Percentiles rank a stretch among this genome's conserved stretches.
phyloP scores from a whole-genome alignment of 2,888 invertebrate species.

The Drosophila mimetica region DNA sequence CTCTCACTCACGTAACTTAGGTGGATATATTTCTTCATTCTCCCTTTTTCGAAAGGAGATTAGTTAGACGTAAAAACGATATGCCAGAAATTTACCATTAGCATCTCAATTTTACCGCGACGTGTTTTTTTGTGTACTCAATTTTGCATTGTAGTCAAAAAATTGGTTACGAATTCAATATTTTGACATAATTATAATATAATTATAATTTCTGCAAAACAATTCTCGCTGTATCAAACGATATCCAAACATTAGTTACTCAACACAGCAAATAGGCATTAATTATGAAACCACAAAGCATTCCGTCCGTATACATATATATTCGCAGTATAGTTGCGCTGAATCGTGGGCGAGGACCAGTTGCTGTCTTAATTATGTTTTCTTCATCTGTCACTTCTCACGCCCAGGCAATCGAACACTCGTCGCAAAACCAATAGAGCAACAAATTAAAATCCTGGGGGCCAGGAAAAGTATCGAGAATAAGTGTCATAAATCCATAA shows the following conservation, averaged over 20 bases:
- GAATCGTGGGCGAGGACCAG: background rate
- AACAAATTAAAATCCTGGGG: conserved; percentile 21
- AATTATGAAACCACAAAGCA: conserved; percentile 17
- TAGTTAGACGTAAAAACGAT: too few species aligned
- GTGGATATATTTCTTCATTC: too few species aligned
- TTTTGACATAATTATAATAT: too few species aligned
- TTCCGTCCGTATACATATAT: background rate
- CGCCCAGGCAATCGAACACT: conserved; percentile 46
- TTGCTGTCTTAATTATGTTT: conserved; percentile 38
- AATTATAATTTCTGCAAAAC: too few species aligned
- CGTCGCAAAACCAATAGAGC: conserved; percentile 22
- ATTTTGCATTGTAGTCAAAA: too few species aligned
- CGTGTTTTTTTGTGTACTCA: too few species aligned
- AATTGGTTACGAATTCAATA: too few species aligned
- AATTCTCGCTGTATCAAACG: background rate
- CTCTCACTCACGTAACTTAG: too few species aligned
- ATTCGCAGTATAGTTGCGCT: conserved; percentile 2
- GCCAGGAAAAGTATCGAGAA: conserved; percentile 6
- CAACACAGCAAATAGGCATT: conserved; percentile 9
- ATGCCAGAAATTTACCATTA: background rate
- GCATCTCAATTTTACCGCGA: too few species aligned
- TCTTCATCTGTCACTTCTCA: conserved; percentile 41
- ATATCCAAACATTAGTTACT: background rate
- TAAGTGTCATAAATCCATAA: conserved; percentile 66
- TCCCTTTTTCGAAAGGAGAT: too few species aligned